These are phyloP conservation scores for Verasper variegatus DNA, from an alignment of 2,113 vertebrate species.

Conservation along the genomic window DNA sequence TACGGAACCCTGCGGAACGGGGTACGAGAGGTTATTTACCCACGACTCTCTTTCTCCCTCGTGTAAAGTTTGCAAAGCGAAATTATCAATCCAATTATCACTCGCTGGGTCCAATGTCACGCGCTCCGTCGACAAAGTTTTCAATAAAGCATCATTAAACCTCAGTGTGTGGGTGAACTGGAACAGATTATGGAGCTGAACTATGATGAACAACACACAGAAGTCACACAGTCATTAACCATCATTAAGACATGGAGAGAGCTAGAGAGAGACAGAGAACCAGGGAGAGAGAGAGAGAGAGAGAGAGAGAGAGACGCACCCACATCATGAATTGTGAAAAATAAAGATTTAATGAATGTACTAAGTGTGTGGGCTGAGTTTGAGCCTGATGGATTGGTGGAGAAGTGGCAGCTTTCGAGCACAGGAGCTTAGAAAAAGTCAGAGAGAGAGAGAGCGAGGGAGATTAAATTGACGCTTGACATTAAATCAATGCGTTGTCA, in stretches of 20 bases:
- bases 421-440: conserved; percentile 33
- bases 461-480: conserved; percentile 44
- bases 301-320: not conserved
- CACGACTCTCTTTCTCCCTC: conserved; percentile 35
- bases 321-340: conserved; percentile 60
- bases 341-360: conserved; percentile 60
- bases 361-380: conserved; percentile 37
- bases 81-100: conserved; percentile 57
- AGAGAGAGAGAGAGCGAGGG: not conserved
- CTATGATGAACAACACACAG: conserved; percentile 60
- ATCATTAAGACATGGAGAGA: conserved; percentile 60
- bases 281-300: too few species aligned
- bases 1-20: conserved; percentile 1
- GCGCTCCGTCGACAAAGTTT: conserved; percentile 73
- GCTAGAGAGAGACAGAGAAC: not conserved
- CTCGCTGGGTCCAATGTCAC: conserved; percentile 56
- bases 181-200: conserved; percentile 67
- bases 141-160: conserved; percentile 74
- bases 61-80: conserved; percentile 60
- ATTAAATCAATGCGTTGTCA: conserved; percentile 46
- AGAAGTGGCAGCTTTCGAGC: conserved; percentile 36
- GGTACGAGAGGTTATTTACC: conserved; percentile 32
- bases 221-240: conserved; percentile 71
- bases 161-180: conserved; percentile 59
- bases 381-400: conserved; percentile 44